These are phyloP conservation scores for Echeneis naucrates DNA, from an alignment of 2,797 vertebrate species.

Conservation along the genomic window DNA sequence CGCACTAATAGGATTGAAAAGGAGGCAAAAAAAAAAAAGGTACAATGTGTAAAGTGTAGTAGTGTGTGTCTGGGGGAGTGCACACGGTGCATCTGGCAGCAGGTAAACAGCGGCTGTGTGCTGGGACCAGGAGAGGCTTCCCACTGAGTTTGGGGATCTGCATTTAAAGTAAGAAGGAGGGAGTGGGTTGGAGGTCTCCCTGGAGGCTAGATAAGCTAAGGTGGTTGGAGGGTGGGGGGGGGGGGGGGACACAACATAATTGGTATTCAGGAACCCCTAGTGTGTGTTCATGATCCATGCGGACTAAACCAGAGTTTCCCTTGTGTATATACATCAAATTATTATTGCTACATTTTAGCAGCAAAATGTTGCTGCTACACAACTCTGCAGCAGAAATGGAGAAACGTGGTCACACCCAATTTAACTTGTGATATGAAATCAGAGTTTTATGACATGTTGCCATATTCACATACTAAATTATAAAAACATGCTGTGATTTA, in stretches of 20 bases:
- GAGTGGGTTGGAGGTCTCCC: slow-evolving; percentile 56
- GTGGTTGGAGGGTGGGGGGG: slow-evolving; percentile 28
- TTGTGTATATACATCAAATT: not conserved
- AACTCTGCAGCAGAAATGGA: not conserved
- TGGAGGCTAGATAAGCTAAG: slow-evolving; percentile 62
- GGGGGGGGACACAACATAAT: slow-evolving; percentile 45
- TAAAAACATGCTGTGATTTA: not conserved
- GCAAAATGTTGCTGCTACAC: not conserved
- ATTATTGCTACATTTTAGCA: no score
- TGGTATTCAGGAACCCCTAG: slow-evolving; percentile 40
- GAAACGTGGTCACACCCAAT: not conserved
- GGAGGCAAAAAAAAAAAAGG: slow-evolving; percentile 66
- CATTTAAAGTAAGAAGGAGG: slow-evolving; percentile 48
- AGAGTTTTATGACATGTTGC: not conserved
- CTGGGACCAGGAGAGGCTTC: slow-evolving; percentile 49
- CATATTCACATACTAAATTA: not conserved
- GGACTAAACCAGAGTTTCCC: slow-evolving; percentile 1
- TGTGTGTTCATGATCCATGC: slow-evolving; percentile 42
- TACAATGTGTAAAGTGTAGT: slow-evolving; percentile 79
- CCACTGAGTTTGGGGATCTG: slow-evolving; percentile 51
- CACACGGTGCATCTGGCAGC: slow-evolving; percentile 57
- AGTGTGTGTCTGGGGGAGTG: slow-evolving; percentile 67
- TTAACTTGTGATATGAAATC: not conserved
- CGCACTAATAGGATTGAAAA: slow-evolving; percentile 92
- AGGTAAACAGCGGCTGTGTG: slow-evolving; percentile 51